Base-by-base conservation (phyloP, 1,140 invertebrate species). In the Andricus grossulariae region DNA sequence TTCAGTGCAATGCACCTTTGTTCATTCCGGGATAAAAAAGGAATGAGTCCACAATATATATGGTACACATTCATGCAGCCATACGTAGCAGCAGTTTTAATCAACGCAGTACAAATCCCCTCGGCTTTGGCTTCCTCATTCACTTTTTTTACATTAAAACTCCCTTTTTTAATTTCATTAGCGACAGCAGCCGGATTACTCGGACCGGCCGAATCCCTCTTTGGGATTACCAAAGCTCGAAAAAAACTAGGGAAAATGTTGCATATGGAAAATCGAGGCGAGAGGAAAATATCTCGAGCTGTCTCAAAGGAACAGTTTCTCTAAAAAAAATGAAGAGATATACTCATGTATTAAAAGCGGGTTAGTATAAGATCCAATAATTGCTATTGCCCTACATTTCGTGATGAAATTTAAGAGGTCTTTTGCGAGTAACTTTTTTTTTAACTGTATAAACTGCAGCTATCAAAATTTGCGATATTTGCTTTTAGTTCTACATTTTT, bases 151-250 rank as follows among this genome's bases (percentile, higher is more conserved):
- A 79, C 83, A 83, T 79, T 75, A 76, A 83, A 49, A 72, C 80
- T 84, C 66, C 32, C 83, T 88, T 88, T 86, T 89, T 87, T 77
- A 88, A 89, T 90, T 90, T 90, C 88, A 90, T 90, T 90, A 90
- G 85, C 84, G 86, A 88, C 88, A 84, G 87, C 88, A 90, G 88
- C 73, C 84, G 86, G 89, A 90, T 89, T 90, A 89, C 85, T 80
- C 83, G 76, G 82, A 75, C 77, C 50, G 81, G 82, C 73, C 82
- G 82, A 84, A 85, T 88, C 86, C 81, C 85, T 85, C 84, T 86
- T 85, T 79, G 80, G 87, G 87, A 89, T 89, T 89, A 89, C 81
- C 85, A 86, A 89, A 88, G 88, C 88, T 86, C 86, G 82, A 79
- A 88, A 86, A 88, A 90, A 90, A 88, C 88, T 89, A 80, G 77